Conservation (phyloP, 2,797 vertebrate species). For the Alca torda region DNA sequence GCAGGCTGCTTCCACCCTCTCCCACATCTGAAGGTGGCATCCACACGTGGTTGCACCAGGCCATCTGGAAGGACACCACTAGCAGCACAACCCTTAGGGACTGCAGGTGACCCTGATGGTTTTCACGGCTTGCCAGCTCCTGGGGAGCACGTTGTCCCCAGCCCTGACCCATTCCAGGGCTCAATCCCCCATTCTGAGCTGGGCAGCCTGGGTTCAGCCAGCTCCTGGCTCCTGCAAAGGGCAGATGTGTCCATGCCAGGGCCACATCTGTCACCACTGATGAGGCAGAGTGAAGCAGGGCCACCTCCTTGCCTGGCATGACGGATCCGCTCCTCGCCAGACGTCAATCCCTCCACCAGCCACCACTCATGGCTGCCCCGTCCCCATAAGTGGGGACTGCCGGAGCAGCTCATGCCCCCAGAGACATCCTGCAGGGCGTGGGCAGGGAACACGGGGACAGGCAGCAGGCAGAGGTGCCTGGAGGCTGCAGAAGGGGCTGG, state of each 20-base stretch:
- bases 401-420: accelerated
- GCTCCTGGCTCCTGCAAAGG: background rate
- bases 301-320: background rate
- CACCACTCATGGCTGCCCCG: accelerated
- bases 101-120: background rate
- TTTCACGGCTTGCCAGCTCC: background rate
- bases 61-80: accelerated
- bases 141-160: background rate
- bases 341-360: background rate
- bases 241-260: background rate
- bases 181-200: background rate
- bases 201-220: accelerated
- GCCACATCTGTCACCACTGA: background rate
- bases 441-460: accelerated
- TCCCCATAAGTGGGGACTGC: background rate
- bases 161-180: background rate
- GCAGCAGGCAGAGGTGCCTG: background rate
- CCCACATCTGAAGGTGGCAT: accelerated
- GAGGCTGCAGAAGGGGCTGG: background rate
- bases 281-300: background rate
- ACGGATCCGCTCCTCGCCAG: background rate
- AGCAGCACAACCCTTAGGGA: background rate
- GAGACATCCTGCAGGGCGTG: accelerated
- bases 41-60: accelerated
- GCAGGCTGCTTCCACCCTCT: background rate